Evolutionary conservation across 2,888 invertebrate species (phyloP).

Genomic region (Apoda limacodes): DNA sequence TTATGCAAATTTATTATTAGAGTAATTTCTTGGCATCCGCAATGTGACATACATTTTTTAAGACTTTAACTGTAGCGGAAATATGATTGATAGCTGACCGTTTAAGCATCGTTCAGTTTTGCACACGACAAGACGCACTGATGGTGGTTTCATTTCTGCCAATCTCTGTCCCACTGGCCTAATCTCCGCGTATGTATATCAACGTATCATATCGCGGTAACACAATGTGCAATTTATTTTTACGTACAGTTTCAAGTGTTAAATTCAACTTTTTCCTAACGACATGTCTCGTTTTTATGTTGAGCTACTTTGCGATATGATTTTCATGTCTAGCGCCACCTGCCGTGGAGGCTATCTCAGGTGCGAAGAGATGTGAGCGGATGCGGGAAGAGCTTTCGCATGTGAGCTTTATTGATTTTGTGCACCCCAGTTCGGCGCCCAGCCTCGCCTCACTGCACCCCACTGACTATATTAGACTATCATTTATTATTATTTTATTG

Average conservation of each 20-base stretch:
- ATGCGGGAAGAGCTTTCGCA: slow-evolving; percentile 46
- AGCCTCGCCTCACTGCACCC: slow-evolving; percentile 15
- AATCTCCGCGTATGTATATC: neutral
- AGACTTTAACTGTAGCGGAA: slow-evolving; percentile 62
- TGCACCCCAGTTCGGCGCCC: slow-evolving; percentile 55
- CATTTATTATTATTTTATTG: slow-evolving; percentile 54
- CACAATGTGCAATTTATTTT: too few relatives aligned
- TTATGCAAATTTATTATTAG: slow-evolving; percentile 67
- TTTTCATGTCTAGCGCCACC: too few relatives aligned
- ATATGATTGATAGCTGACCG: slow-evolving; percentile 65
- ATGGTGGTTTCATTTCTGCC: neutral
- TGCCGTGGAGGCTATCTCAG: slow-evolving; percentile 45
- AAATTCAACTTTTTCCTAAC: too few relatives aligned
- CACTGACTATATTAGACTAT: slow-evolving; percentile 34
- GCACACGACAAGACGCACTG: slow-evolving; percentile 15
- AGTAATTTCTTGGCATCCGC: slow-evolving; percentile 63
- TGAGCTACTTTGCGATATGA: too few relatives aligned
- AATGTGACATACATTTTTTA: slow-evolving; percentile 65
- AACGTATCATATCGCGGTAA: slow-evolving; percentile 1
- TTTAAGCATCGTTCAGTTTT: slow-evolving; percentile 42
- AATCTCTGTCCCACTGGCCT: neutral
- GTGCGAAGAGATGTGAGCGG: slow-evolving; percentile 33
- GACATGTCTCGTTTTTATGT: too few relatives aligned
- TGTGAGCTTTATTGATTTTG: slow-evolving; percentile 65
- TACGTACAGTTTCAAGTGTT: slow-evolving; percentile 7